Base-by-base conservation (phyloP, 1,140 invertebrate genomes). In the Caerostris darwini region DNA sequence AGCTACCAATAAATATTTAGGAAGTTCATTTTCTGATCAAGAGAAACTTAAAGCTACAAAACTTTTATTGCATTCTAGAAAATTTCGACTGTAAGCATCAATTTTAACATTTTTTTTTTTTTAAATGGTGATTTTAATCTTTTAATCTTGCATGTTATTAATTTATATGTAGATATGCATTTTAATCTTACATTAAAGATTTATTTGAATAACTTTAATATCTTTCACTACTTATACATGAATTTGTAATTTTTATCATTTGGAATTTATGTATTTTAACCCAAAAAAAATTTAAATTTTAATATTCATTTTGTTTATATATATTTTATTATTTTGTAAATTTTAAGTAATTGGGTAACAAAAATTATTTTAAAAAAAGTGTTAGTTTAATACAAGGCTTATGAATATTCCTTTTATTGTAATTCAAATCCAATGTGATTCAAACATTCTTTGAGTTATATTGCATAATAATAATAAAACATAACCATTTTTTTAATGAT, bases 11-110 rank as follows among this genome's bases (percentile, higher is more conserved):
- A 1, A 53, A 58, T 4, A 0, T 8, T 57, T 67, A 90, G 4
- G 17, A n/a, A 19, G n/a, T 67, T 12, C 7, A 34, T 71, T 14
- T 64, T 61, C 86, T 19, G 57, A 88, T 34, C 50, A 93, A 53
- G 69, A 88, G 77, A 88, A 8, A 8, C 14, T 81, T 6, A 3
- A 94, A 91, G 94, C 94, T 19, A 56, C 59, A 17, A 85, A 88
- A 12, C 57, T 91, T 56, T 12, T 94, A 10, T 7, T 94, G 3
- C 94, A 94, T 91, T 92, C 94, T 34, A 19, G 88, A 56, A 91
- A 94, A 69, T 94, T 91, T 64, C 64, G 94, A 57, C 71, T 69
- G 94, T 94, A 85, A 91, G 94, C 87, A 53, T 14, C 10, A 77
- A 3, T 91, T 59, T 54, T 19, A 77, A 34, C 17, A 14, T 64